Evolutionary conservation across 2,888 invertebrate species (phyloP), one percentile per base, ranked within the genome.

Genomic region (Limnephilus auricula): DNA sequence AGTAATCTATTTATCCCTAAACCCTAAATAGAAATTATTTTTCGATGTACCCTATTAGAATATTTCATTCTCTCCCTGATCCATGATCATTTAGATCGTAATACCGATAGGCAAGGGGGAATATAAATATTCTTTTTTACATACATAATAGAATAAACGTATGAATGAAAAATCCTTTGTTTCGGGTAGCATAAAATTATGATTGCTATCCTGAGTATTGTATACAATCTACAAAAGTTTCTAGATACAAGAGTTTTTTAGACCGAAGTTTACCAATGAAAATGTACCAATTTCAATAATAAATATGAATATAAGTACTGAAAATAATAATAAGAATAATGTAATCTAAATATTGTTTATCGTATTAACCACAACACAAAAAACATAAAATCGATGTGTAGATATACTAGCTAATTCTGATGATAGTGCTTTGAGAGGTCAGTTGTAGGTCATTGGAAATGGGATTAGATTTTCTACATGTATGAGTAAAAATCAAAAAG

Each of bases 1-100:
- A 79, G 89, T 89, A 89, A 89, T 88, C 79, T 79, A 34, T 79
- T 88, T 88, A 88, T 89, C 89, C 89, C 10, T 79, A 37, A 89
- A 79, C 89, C 89, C 89, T 79, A 89, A 89, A 89, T 37, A 89
- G 34, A 37, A 89, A 89, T 89, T 65, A 89, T 37, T n/a, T 31
- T 79, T 84, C 40, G 34, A 79, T 18, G 79, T 89, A 89, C 37
- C 89, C 37, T 37, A 89, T 89, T 89, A 89, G 79, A 89, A 89
- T 89, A 89, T 79, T 89, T 89, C 89, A 89, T 89, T 89, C 32
- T 79, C 31, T 31, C 40, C 78, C 79, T 78, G 79, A 89, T 89
- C 78, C 78, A 34, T 18, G 89, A 32, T 79, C 78, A 79, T 79
- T 79, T 31, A 89, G 89, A 89, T 89, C 78, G 31, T 87, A 40